A percentile compares a stretch with the other conserved stretches of the same genome.
phyloP scores from a whole-genome alignment of 2,113 vertebrate species.

The Phainopepla nitens region DNA sequence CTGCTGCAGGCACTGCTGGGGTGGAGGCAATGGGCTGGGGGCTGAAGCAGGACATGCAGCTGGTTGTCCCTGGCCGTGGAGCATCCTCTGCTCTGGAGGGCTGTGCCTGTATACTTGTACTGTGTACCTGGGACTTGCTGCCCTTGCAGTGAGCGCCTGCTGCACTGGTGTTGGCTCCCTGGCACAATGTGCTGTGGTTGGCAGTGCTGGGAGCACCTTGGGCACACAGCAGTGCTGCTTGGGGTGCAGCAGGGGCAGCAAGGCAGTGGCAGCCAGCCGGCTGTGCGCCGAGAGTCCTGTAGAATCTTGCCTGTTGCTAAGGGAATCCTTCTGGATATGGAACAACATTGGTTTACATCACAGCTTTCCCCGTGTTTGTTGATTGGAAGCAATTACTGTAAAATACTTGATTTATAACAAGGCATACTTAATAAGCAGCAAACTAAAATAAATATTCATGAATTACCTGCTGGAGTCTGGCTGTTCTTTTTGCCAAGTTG shows the following conservation, averaged over 20 bases:
- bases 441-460: constrained; percentile 39
- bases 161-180: not conserved
- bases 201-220: not conserved
- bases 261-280: not conserved
- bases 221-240: not conserved
- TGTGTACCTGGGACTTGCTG: not conserved
- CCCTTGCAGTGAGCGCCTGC: accelerated
- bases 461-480: constrained; percentile 30
- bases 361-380: not conserved
- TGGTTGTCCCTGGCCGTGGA: not conserved
- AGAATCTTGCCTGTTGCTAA: not conserved
- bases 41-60: not conserved
- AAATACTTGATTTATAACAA: constrained; percentile 56
- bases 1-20: accelerated
- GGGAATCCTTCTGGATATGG: not conserved
- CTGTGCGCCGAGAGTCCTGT: accelerated
- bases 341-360: not conserved
- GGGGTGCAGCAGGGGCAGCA: not conserved
- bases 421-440: constrained; percentile 37
- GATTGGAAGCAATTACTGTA: constrained; percentile 47
- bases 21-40: not conserved
- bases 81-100: not conserved
- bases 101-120: not conserved
- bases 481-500: not conserved
- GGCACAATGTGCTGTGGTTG: accelerated